phyloP scores from a whole-genome alignment of 1,140 invertebrate species.

The Scaptomyza montana region DNA sequence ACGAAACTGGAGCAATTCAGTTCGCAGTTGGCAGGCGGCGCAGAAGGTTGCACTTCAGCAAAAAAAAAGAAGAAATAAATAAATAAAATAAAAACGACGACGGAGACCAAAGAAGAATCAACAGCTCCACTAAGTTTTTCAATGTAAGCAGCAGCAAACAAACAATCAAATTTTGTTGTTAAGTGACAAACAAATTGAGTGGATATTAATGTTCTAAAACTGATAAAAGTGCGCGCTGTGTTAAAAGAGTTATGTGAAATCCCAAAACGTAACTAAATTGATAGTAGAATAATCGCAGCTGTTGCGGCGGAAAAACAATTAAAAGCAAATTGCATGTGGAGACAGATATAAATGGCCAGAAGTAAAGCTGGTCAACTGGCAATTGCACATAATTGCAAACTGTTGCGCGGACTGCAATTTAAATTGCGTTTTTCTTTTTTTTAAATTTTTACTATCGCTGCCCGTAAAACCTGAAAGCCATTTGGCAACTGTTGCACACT shows the following conservation, averaged over 20 bases:
- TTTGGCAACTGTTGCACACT: constrained; percentile 67
- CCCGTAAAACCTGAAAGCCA: constrained; percentile 42
- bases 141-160: constrained; percentile 10
- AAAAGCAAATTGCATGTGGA: constrained; percentile 49
- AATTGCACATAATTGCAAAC: constrained; percentile 79
- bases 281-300: constrained; percentile 36
- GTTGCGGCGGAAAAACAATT: constrained; percentile 48
- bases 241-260: constrained; percentile 22
- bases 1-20: constrained; percentile 78
- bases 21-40: constrained; percentile 79
- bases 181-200: constrained; percentile 37
- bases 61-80: neutral
- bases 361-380: constrained; percentile 7
- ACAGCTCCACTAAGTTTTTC: constrained; percentile 15
- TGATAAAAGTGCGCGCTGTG: constrained; percentile 45
- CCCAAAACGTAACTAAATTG: constrained; percentile 25
- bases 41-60: constrained; percentile 60
- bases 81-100: constrained; percentile 7
- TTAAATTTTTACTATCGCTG: constrained; percentile 48
- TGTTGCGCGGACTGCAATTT: constrained; percentile 69
- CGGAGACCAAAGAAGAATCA: constrained; percentile 31
- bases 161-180: constrained; percentile 18
- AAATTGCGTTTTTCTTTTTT: constrained; percentile 24
- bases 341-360: neutral
- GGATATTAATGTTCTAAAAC: neutral